phyloP scores from a whole-genome alignment of 2,797 vertebrate species.

The Enteromius afrohamiltoni region DNA sequence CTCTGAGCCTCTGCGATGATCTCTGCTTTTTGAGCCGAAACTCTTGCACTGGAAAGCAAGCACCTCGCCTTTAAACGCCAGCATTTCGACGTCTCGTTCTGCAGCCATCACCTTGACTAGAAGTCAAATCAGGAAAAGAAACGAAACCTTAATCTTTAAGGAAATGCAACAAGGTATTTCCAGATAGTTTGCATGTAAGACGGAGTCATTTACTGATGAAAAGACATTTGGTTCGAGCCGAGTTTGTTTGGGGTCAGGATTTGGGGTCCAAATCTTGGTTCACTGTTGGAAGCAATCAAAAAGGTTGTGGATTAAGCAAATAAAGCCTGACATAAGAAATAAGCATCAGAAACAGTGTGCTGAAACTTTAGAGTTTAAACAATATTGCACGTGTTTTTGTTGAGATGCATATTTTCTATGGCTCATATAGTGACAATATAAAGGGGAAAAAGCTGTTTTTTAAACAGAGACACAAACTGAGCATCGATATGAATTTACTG shows the following conservation, averaged over 20 bases:
- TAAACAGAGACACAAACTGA: neutral
- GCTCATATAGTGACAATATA: neutral
- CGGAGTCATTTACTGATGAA: neutral
- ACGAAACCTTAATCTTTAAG: conserved; percentile 41
- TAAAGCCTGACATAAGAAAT: neutral
- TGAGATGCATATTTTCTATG: neutral
- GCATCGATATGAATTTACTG: neutral
- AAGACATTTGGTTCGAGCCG: neutral
- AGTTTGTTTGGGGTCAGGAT: neutral
- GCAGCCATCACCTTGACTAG: conserved; percentile 21
- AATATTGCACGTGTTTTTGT: neutral
- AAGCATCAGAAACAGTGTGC: neutral
- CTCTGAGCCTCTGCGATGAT: conserved; percentile 56
- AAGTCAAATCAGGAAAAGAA: neutral
- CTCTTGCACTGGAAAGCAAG: conserved; percentile 78
- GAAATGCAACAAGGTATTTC: neutral
- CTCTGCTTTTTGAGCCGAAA: conserved; percentile 42
- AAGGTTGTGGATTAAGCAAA: neutral
- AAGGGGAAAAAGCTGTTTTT: neutral
- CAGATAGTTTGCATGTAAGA: neutral
- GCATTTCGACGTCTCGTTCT: conserved; percentile 41
- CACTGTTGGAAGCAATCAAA: neutral
- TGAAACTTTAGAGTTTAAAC: neutral
- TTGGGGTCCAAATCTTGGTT: neutral
- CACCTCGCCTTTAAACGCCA: conserved; percentile 82